Evolutionary conservation across 2,888 invertebrate species (phyloP).

Genomic region (Dicyrtoma fusca): DNA sequence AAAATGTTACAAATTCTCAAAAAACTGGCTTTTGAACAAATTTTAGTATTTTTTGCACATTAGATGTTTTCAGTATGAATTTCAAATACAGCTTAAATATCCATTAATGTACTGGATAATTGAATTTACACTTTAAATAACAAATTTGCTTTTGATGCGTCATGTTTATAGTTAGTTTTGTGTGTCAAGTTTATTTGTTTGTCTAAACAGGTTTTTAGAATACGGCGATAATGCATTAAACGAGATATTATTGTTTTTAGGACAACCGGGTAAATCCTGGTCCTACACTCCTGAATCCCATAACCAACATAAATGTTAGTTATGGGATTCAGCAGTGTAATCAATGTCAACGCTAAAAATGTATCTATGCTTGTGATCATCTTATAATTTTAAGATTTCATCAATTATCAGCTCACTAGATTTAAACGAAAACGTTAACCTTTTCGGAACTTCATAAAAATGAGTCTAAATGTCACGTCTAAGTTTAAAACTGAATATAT

Average conservation of each 20-base stretch:
- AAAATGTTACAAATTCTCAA: slow-evolving; percentile 31
- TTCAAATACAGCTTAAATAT: slow-evolving; percentile 37
- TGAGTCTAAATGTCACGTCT: no score
- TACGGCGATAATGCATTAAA: slow-evolving; percentile 15
- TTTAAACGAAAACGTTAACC: no score
- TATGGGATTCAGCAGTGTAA: background rate
- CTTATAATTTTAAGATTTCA: background rate
- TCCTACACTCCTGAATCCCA: no score
- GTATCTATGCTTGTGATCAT: slow-evolving; percentile 9
- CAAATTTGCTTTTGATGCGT: slow-evolving; percentile 14
- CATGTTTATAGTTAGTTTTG: background rate
- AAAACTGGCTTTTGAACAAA: slow-evolving; percentile 40
- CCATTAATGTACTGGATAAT: slow-evolving; percentile 42
- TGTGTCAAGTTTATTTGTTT: slow-evolving; percentile 7
- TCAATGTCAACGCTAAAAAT: slow-evolving; percentile 22
- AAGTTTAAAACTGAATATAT: no score
- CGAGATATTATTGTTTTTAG: background rate
- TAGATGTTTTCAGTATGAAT: slow-evolving; percentile 32
- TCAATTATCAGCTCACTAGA: background rate
- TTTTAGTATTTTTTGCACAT: slow-evolving; percentile 33
- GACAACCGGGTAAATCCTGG: slow-evolving; percentile 26
- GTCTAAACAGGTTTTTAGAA: slow-evolving; percentile 16
- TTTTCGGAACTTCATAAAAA: no score
- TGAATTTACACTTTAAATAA: background rate
- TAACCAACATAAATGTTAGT: no score